Base-by-base conservation (phyloP, 2,888 invertebrate genomes). In the Hipparchia semele region DNA sequence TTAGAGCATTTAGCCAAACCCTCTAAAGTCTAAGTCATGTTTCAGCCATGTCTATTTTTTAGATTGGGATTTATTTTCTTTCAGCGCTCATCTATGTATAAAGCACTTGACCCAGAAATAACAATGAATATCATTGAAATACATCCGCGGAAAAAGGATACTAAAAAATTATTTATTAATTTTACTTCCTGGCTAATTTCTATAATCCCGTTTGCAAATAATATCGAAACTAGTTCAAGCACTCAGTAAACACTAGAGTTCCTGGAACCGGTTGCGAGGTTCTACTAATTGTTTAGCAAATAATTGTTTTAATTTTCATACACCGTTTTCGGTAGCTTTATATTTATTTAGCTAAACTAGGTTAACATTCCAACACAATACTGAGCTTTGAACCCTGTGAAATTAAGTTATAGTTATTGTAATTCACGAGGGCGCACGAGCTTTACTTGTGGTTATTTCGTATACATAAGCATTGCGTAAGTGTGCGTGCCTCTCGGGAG, bases 141-240 rank as follows among this genome's bases (percentile, higher is more conserved):
- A 56, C 53, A 54, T 12, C 58, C n/a, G 51, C 4, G 9, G 23
- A 2, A 58, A 23, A 58, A 8, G 23, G 2, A 8, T 59, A 59
- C 58, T 56, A 45, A 12, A 9, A 23, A 64, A 49, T 23, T 62
- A 46, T 23, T 23, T 23, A 49, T 6, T 49, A 49, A 49, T 6
- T 49, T 67, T 67, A 49, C 59, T 73, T 60, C 39, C 51, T 49
- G 12, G 39, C 49, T 60, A 73, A 64, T 70, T 70, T 74, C 51
- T 59, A 68, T 68, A 45, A 72, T 64, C 53, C 68, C 53, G 66
- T 56, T 70, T 68, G 56, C 70, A 74, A 74, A 72, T 74, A 67
- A 68, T 74, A 68, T 72, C 62, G 73, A 70, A 75, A 75, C 75
- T 75, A 75, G 75, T 74, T 72, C 75, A 75, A 75, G 72, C 67